Evolutionary conservation across 37 sponge, comb jelly and placozoan species (phyloP), one percentile per base, ranked within the genome.

Genomic region (Haliclona indistincta): DNA sequence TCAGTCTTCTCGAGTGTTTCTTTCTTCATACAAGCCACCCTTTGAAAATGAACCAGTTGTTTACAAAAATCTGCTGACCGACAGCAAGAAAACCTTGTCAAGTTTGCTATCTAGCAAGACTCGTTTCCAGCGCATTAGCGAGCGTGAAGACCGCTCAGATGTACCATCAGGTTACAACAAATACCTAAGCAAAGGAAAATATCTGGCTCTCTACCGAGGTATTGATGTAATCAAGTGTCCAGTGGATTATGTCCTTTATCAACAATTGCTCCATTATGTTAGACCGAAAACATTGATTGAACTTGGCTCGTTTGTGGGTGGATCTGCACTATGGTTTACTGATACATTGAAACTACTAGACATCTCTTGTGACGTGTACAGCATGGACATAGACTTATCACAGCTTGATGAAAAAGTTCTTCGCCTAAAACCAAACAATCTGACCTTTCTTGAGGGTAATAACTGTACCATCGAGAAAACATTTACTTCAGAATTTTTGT

Each of bases 271-370:
- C 49, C 32, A 19, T 10, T 60, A 63, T 43, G 29, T 75, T 26
- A 64, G 29, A 23, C 76, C 76, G 11, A 36, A 38, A 29, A 63
- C 63, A 1, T 63, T 75, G 2, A 64, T 75, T 44, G 76, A 75
- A 42, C 3, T 75, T 42, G 76, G 76, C 22, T 41, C 76, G 44
- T 75, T 3, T 63, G 44, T 25, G 2, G 76, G 76, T 32, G 76
- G 64, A 2, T 43, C 64, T 4, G 76, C 76, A 3, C 37, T 75
- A 7, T 75, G 76, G 76, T 36, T 63, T 26, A 64, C 30, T 2
- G 76, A 75, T 37, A 64, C 39, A 2, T 64, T 38, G 1, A 75
- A 75, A 28, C 28, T 60, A 64, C 2, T 75, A 15, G 76, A 63
- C 4, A 3, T 63, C 10, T 33, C 58, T 2, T 75, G 64, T 34